Evolutionary conservation across 2,113 vertebrate genomes (phyloP).

Genomic region (Apteryx mantelli): DNA sequence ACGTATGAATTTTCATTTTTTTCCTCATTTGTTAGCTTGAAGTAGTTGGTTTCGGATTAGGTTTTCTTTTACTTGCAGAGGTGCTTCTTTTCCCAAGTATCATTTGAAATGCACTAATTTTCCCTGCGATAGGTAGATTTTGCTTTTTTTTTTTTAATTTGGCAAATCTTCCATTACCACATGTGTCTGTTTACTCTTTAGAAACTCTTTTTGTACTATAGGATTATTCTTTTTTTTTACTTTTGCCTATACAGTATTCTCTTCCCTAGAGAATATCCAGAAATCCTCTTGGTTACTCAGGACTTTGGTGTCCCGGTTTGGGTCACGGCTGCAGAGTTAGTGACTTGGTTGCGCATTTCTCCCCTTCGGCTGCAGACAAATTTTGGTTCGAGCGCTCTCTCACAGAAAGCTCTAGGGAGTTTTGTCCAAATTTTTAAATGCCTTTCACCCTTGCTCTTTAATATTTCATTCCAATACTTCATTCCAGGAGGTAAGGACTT

Average conservation of each 20-base stretch:
- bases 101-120: neutral
- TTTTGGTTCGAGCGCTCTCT: neutral
- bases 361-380: neutral
- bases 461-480: too few species aligned
- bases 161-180: neutral
- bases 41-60: neutral
- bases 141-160: too few species aligned
- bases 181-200: neutral
- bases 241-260: fast-evolving
- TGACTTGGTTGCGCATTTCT: neutral
- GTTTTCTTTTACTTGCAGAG: neutral
- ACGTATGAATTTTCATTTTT: neutral
- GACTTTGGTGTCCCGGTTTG: neutral
- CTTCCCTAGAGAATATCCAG: fast-evolving
- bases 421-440: neutral
- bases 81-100: neutral
- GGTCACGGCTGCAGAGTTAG: neutral
- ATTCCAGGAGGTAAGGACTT: too few species aligned
- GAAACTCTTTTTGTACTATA: neutral
- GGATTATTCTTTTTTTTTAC: neutral
- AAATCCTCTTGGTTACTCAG: neutral
- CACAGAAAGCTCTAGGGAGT: neutral
- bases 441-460: too few species aligned
- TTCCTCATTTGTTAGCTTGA: neutral
- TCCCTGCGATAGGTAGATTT: neutral